A percentile compares a stretch with the other conserved stretches of the same genome.
Conservation (phyloP, 2,888 invertebrate genomes). For the Lithophane socia region DNA sequence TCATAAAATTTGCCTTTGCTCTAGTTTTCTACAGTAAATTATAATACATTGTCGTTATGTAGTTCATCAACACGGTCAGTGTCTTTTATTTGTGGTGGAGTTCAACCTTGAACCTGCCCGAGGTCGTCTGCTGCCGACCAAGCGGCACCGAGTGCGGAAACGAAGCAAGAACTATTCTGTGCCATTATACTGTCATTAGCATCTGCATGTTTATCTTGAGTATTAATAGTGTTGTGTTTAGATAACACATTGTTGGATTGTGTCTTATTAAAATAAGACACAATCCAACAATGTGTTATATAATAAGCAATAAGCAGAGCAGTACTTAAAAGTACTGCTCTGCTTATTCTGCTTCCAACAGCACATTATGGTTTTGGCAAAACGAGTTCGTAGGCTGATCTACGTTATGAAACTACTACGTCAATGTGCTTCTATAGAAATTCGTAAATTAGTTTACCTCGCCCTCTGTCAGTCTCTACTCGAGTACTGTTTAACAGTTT, state of each 20-base stretch:
- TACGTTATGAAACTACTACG: no score
- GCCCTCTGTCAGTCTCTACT: no score
- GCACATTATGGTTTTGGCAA: no score
- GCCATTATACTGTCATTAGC: constrained; percentile 55
- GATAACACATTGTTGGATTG: neutral
- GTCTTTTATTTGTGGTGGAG: constrained; percentile 47
- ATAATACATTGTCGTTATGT: constrained; percentile 6
- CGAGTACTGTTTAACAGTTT: no score
- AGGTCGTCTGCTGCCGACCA: constrained; percentile 55
- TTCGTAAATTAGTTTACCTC: no score
- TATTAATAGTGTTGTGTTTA: constrained; percentile 44
- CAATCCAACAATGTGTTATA: no score
- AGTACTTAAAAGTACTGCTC: no score
- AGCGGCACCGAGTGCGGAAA: constrained; percentile 58
- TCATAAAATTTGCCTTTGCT: neutral
- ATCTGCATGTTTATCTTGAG: constrained; percentile 39
- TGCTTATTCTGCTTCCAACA: no score
- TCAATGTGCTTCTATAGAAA: no score
- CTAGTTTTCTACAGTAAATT: constrained; percentile 17
- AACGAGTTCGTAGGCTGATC: no score
- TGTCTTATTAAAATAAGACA: no score
- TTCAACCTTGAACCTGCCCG: constrained; percentile 63
- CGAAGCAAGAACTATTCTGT: constrained; percentile 47
- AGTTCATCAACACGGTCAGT: constrained; percentile 43
- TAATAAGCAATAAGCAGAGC: no score